Conservation (phyloP, 2,888 invertebrate species). For the Eurytoma adleriae region DNA sequence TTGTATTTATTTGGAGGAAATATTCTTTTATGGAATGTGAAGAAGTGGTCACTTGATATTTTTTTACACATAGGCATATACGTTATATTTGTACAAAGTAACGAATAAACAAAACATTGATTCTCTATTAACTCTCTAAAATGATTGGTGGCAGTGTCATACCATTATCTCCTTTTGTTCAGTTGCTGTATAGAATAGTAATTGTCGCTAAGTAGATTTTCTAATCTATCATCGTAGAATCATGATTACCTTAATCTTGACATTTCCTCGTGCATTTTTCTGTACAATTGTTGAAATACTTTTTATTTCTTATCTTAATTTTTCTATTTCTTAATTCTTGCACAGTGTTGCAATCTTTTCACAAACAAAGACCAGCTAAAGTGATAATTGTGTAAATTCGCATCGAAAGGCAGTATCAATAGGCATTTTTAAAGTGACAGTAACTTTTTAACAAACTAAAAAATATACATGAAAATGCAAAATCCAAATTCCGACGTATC, state of each 20-base stretch:
- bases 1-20: background rate
- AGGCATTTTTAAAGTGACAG: too few species aligned
- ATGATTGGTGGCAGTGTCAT: background rate
- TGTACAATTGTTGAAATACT: background rate
- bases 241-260: constrained; percentile 1
- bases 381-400: too few species aligned
- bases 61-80: background rate
- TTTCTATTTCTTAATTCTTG: too few species aligned
- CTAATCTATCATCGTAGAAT: constrained; percentile 10
- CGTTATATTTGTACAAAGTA: background rate
- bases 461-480: too few species aligned
- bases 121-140: background rate
- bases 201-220: constrained; percentile 1
- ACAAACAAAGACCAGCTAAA: too few species aligned
- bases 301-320: too few species aligned
- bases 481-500: too few species aligned
- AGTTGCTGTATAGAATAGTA: background rate
- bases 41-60: background rate
- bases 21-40: constrained; percentile 11
- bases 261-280: constrained; percentile 16
- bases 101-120: background rate
- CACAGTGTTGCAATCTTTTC: too few species aligned
- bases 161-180: constrained; percentile 8
- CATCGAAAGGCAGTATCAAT: too few species aligned
- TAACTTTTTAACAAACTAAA: too few species aligned